phyloP scores from a whole-genome alignment of 2,888 invertebrate genomes.

The Ochropleura leucogaster region DNA sequence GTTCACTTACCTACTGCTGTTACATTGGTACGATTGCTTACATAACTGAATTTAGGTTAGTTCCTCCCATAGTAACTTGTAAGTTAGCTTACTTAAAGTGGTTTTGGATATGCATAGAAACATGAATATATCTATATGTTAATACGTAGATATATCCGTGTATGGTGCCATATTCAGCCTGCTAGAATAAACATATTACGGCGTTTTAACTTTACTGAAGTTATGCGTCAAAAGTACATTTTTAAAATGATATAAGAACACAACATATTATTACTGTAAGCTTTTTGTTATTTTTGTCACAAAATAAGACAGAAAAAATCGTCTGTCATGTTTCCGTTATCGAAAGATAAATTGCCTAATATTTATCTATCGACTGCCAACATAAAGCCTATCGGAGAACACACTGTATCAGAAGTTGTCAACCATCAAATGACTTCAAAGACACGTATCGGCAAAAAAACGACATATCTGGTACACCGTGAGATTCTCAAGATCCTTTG shows the following conservation, averaged over 20 bases:
- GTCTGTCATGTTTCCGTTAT: background rate
- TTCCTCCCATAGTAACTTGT: constrained; percentile 59
- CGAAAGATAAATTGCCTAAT: constrained; percentile 26
- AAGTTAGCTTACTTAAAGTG: constrained; percentile 52
- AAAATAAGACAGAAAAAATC: background rate
- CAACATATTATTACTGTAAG: constrained; percentile 7
- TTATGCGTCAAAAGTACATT: constrained; percentile 10
- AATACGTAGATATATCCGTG: background rate
- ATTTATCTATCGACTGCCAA: constrained; percentile 31
- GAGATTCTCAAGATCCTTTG: constrained; percentile 53
- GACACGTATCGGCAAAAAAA: constrained; percentile 42
- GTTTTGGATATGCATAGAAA: constrained; percentile 38
- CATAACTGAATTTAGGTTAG: constrained; percentile 76
- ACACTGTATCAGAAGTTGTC: constrained; percentile 30
- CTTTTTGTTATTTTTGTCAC: constrained; percentile 5
- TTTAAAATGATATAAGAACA: constrained; percentile 29
- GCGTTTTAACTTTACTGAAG: constrained; percentile 25
- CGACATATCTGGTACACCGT: constrained; percentile 32
- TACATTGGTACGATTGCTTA: constrained; percentile 71
- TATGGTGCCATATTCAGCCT: background rate
- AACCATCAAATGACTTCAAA: constrained; percentile 52
- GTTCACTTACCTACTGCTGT: constrained; percentile 70
- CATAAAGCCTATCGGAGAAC: constrained; percentile 18
- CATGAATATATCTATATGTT: constrained; percentile 9
- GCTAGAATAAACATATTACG: constrained; percentile 1